Conservation (phyloP, 1,140 invertebrate genomes). For the Mizuhopecten yessoensis region DNA sequence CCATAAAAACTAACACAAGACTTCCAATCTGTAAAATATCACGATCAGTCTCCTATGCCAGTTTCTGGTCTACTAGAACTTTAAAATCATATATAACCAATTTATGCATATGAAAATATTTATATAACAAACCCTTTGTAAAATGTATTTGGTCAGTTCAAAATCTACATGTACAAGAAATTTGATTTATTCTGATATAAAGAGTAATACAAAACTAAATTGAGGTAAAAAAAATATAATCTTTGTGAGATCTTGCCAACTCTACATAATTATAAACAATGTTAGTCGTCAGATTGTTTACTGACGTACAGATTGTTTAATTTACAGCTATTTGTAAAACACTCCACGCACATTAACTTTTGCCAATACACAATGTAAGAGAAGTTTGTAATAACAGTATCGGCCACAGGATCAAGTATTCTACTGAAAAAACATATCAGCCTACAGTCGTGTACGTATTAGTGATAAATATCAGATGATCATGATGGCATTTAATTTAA, state of each 20-base stretch:
- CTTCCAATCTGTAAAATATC: no score
- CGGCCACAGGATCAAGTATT: background rate
- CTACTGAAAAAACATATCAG: background rate
- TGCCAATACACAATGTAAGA: constrained; percentile 27
- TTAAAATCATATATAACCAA: no score
- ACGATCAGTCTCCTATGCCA: no score
- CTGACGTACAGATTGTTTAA: constrained; percentile 26
- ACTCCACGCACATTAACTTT: background rate
- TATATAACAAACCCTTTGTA: background rate
- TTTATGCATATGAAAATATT: background rate
- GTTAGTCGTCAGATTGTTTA: background rate
- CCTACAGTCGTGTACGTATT: background rate
- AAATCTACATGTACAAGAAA: background rate
- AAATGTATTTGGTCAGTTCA: background rate
- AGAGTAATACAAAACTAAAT: background rate
- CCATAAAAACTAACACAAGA: no score
- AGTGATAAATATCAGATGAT: background rate
- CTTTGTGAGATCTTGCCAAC: background rate
- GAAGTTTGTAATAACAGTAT: constrained; percentile 7
- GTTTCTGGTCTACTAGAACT: no score
- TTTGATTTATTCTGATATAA: background rate
- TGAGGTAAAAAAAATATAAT: background rate
- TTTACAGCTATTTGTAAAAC: background rate
- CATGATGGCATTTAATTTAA: background rate
- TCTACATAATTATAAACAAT: background rate